A percentile compares a stretch with the other conserved stretches of the same genome.
Evolutionary conservation across 2,888 invertebrate species (phyloP).

Genomic region (Buathra laborator): DNA sequence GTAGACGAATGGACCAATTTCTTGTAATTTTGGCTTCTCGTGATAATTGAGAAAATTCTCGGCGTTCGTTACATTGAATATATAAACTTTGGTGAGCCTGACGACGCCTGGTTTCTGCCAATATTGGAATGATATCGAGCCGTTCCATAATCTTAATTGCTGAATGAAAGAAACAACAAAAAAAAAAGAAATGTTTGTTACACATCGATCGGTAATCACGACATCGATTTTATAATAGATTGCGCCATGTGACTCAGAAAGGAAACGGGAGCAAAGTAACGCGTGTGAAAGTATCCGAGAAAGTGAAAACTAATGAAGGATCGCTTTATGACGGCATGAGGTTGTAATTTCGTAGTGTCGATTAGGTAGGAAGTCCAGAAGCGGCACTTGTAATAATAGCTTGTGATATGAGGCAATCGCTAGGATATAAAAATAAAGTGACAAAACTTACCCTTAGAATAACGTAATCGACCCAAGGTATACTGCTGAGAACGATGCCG

Average conservation of each 20-base stretch:
- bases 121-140: slow-evolving; percentile 94
- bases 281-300: slow-evolving; percentile 47
- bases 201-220: slow-evolving; percentile 7
- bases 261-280: slow-evolving; percentile 15
- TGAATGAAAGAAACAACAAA: slow-evolving; percentile 82
- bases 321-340: slow-evolving; percentile 27
- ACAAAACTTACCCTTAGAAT: slow-evolving; percentile 90
- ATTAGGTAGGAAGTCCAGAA: slow-evolving; percentile 23
- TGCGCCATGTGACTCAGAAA: background rate
- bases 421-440: slow-evolving; percentile 37
- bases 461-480: slow-evolving; percentile 95
- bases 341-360: slow-evolving; percentile 32
- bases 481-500: slow-evolving; percentile 93
- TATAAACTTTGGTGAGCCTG: slow-evolving; percentile 93
- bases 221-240: background rate
- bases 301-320: slow-evolving; percentile 49
- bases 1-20: slow-evolving; percentile 95
- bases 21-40: slow-evolving; percentile 93
- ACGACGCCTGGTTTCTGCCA: slow-evolving; percentile 95
- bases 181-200: background rate
- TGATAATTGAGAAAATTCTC: slow-evolving; percentile 91
- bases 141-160: slow-evolving; percentile 94
- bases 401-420: slow-evolving; percentile 1
- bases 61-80: slow-evolving; percentile 95
- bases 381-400: slow-evolving; percentile 17